Base-by-base conservation (phyloP, 1,140 invertebrate species). In the Panagrolaimus sp. region DNA sequence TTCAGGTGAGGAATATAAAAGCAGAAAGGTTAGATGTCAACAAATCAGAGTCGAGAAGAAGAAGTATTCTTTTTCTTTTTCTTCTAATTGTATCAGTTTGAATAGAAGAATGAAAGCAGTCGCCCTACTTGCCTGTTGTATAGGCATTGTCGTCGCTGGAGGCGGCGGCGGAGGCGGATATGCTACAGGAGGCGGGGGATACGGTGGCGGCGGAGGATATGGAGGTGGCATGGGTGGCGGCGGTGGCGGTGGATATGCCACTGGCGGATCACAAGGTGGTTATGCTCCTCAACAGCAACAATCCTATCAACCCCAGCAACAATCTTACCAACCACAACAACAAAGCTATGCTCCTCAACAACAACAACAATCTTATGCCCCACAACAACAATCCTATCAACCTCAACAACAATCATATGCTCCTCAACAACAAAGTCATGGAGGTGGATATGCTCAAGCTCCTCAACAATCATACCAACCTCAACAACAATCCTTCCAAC, bases 231-330 rank as follows among this genome's bases (percentile, higher is more conserved):
- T n/a, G n/a, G n/a, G n/a, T n/a, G 51, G 51, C n/a, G 51, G 51
- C 27, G 27, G 51, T 16, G 11, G 20, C n/a, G 51, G 51, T 57
- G 51, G 51, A 11, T 57, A 57, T 20, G 8, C 51, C n/a, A 11
- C 51, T 57, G 51, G 51, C 27, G 51, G 20, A 14, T 27, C 16
- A 51, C 48, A 57, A 27, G 13, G 14, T 16, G 20, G 20, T 27
- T 27, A 57, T 20, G 48, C 51, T 16, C 51, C 51, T n/a, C 51
- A 57, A 57, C 51, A 57, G 8, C 51, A 57, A 57, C 51, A 57
- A 20, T 57, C 51, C 20, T 57, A 57, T 16, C 31, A 38, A 2
- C 7, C 2, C 2, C 2, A 38, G 7, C 31, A 38, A 38, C n/a
- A 38, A 38, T 38, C 7, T 38, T 4, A 38, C 2, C 7, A 4